Percentiles rank a stretch among this genome's conserved stretches.
phyloP scores from a whole-genome alignment of 2,888 invertebrate genomes.

The Shargacucullia verbasci region DNA sequence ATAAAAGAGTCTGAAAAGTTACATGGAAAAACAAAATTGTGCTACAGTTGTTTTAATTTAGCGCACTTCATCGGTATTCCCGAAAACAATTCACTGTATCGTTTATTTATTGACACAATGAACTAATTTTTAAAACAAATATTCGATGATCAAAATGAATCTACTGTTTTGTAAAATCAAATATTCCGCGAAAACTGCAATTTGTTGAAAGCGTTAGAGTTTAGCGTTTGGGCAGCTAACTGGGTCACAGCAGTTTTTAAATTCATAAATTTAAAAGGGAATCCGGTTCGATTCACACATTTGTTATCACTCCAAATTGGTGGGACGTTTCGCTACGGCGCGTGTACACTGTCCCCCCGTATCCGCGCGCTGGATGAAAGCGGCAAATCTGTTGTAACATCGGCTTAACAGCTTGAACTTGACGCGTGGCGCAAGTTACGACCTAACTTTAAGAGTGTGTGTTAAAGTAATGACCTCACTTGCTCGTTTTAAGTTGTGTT shows the following conservation, averaged over 20 bases:
- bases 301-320: conserved; percentile 64
- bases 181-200: conserved; percentile 23
- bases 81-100: conserved; percentile 9
- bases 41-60: conserved; percentile 13
- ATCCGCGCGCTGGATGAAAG: conserved; percentile 71
- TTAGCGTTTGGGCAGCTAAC: conserved; percentile 10
- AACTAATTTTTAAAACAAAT: conserved; percentile 47
- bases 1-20: background rate
- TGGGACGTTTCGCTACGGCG: conserved; percentile 46
- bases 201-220: conserved; percentile 2
- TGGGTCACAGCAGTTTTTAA: conserved; percentile 36
- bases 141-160: conserved; percentile 33
- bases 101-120: conserved; percentile 35
- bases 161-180: conserved; percentile 30
- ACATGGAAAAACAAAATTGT: no score
- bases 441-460: conserved; percentile 42
- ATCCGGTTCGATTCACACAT: conserved; percentile 53
- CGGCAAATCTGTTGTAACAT: conserved; percentile 86
- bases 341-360: conserved; percentile 65
- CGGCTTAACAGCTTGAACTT: conserved; percentile 80
- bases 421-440: conserved; percentile 57
- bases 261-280: conserved; percentile 39
- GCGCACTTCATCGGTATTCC: conserved; percentile 32
- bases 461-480: conserved; percentile 47
- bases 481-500: conserved; percentile 33